Evolutionary conservation across 2,888 invertebrate genomes (phyloP), one percentile per base, ranked within the genome.

Genomic region (Thereva nobilitata): DNA sequence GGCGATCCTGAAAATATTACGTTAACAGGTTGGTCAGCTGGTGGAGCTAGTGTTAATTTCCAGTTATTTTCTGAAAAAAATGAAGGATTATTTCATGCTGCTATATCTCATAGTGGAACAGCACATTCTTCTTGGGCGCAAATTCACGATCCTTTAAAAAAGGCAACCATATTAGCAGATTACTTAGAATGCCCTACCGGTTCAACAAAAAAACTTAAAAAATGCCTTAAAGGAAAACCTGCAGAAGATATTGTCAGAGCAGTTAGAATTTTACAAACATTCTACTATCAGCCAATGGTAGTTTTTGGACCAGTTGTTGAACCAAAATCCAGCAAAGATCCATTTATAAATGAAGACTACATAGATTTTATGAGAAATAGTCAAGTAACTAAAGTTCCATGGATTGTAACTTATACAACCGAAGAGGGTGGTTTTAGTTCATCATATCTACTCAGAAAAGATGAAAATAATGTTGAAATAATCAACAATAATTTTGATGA

Each of bases 301-400:
- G 87, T 89, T 0, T 91, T 91, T 76, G 89, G 87, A 0, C 89
- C 91, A 0, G 89, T 89, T 0, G 82, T 86, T 0, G 92, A 93
- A 73, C 78, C 84, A 0, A 67, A 76, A 0, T 74, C 75, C 40
- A 77, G 80, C 0, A 71, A 78, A 8, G 82, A 86, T 35, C 85
- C 88, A 1, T 87, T 90, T 79, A 78, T 91, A 10, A 83, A 84
- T 3, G 83, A 86, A 70, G 83, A 87, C 70, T 90, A 91, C 0
- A 84, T 83, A 72, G 81, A 83, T 56, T 82, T 87, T 1, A 81
- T 89, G 4, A 81, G 77, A 68, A 79, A 82, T 9, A 87, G 87
- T 0, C 79, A 83, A 50, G 85, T 86, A 73, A 82, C 84, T 56
- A 84, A 86, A 69, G 72, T 87, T 12, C 91, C 91, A 0, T 86